These are phyloP conservation scores for Paralichthys olivaceus DNA, from an alignment of 2,113 vertebrate genomes.

Conservation along the genomic window DNA sequence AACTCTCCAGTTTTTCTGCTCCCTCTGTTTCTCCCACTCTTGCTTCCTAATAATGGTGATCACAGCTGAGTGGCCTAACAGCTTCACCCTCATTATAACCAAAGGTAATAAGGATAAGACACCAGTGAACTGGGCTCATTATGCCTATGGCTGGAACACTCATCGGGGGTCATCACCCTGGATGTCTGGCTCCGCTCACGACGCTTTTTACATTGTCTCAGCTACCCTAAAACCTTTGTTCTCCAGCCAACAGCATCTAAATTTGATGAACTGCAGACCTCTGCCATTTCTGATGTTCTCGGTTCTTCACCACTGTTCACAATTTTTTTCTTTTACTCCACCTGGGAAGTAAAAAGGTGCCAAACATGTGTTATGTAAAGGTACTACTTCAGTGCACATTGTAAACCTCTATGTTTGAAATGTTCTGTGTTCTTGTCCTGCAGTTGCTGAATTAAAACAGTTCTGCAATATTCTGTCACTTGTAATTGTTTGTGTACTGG, in stretches of 20 bases:
- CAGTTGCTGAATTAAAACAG: too few relatives aligned
- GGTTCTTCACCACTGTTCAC: slow-evolving; percentile 3
- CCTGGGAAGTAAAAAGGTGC: neutral
- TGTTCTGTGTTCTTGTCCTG: neutral
- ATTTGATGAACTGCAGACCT: slow-evolving; percentile 39
- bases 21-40: slow-evolving; percentile 32
- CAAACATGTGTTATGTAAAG: neutral
- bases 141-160: slow-evolving; percentile 59
- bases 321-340: neutral
- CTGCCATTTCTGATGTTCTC: slow-evolving; percentile 9
- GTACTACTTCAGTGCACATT: too few relatives aligned
- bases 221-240: slow-evolving; percentile 43
- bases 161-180: slow-evolving; percentile 60
- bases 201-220: slow-evolving; percentile 49
- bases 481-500: neutral
- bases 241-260: slow-evolving; percentile 23
- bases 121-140: slow-evolving; percentile 72
- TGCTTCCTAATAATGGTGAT: slow-evolving; percentile 73
- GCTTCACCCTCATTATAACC: slow-evolving; percentile 77
- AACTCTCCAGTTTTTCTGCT: slow-evolving; percentile 16
- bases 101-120: slow-evolving; percentile 72
- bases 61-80: slow-evolving; percentile 71
- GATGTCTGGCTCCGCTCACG: slow-evolving; percentile 43
- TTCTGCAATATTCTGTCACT: neutral
- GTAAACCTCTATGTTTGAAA: neutral